Evolutionary conservation across 2,113 vertebrate genomes (phyloP), one percentile per base, ranked within the genome.

Genomic region (Pachypanchax playfairii): DNA sequence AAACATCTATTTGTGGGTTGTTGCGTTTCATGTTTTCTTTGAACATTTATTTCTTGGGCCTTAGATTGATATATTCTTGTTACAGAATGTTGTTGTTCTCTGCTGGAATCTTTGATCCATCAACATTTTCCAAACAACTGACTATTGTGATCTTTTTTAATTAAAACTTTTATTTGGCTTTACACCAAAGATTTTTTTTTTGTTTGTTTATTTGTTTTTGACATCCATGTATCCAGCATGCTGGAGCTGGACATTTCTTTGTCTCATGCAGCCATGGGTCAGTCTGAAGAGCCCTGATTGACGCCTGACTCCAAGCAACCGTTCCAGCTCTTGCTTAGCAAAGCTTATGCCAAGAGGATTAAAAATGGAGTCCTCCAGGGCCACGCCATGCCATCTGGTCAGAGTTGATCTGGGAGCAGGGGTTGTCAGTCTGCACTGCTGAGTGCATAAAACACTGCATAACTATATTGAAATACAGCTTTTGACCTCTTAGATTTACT

Each of bases 291-390:
- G 68, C 38, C 67, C 68, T 75, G 85, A 85, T 77, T 84, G 83
- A 85, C 84, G 78, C 75, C 70, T 83, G 74, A 87, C 84, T 84
- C 65, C 14, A 52, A 88, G 85, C 85, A 87, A 82, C 83, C 84
- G 77, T 83, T 85, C 88, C 84, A 82, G 82, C 82, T 87, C 84
- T 83, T 69, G 85, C 84, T 86, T 70, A 82, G 77, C 42, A 15
- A 46, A 67, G 75, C 55, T 49, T 42, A 73, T 81, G 85, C 84
- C 89, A 90, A 89, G 83, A 87, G 87, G 89, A 91, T 91, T 90
- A 90, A 83, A 80, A 65, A 77, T 82, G 74, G 77, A 80, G 85
- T 81, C 82, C 88, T 84, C 79, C 59, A 48, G 85, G 83, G 86
- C 80, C 69, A 53, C 28, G 73, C 54, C 73, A 65, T 70, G 85